A percentile compares a stretch with the other conserved stretches of the same genome.
These are phyloP conservation scores for Mythimna pallens DNA, from an alignment of 2,888 invertebrate genomes.

Conservation along the genomic window DNA sequence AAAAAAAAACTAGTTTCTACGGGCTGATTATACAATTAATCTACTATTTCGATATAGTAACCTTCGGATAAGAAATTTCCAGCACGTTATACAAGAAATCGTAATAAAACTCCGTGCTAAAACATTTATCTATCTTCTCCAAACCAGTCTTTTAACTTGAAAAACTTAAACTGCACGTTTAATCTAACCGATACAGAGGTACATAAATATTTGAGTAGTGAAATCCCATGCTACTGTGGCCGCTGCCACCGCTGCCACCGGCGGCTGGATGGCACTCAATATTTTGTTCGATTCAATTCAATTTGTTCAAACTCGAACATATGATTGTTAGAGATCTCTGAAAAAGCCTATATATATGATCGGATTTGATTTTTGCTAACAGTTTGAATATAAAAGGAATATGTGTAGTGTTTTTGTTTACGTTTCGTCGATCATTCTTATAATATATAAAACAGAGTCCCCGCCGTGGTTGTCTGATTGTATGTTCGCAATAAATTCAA, in stretches of 20 bases:
- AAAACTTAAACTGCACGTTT: constrained; percentile 53
- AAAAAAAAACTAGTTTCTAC: too few relatives aligned
- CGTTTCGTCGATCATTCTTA: background rate
- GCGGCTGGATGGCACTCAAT: constrained; percentile 69
- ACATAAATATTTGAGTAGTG: constrained; percentile 68
- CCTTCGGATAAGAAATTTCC: too few relatives aligned
- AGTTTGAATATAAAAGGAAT: constrained; percentile 24
- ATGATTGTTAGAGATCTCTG: constrained; percentile 27
- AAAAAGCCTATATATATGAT: constrained; percentile 40
- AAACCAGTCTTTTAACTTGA: constrained; percentile 38
- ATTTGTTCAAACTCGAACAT: constrained; percentile 71
- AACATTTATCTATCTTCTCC: constrained; percentile 2
- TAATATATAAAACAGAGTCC: background rate
- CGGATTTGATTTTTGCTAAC: constrained; percentile 40
- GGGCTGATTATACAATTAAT: too few relatives aligned
- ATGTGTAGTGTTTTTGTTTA: background rate
- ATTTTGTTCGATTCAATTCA: constrained; percentile 72
- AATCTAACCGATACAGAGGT: constrained; percentile 48
- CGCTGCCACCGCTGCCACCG: constrained; percentile 60
- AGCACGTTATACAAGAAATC: background rate
- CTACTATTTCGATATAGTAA: too few relatives aligned
- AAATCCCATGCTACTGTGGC: too few relatives aligned
- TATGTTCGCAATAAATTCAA: too few relatives aligned
- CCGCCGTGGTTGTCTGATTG: too few relatives aligned
- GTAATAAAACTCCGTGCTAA: constrained; percentile 26